These are phyloP conservation scores for Nannoperca obscura DNA, from an alignment of 2,797 vertebrate genomes.

Conservation along the genomic window DNA sequence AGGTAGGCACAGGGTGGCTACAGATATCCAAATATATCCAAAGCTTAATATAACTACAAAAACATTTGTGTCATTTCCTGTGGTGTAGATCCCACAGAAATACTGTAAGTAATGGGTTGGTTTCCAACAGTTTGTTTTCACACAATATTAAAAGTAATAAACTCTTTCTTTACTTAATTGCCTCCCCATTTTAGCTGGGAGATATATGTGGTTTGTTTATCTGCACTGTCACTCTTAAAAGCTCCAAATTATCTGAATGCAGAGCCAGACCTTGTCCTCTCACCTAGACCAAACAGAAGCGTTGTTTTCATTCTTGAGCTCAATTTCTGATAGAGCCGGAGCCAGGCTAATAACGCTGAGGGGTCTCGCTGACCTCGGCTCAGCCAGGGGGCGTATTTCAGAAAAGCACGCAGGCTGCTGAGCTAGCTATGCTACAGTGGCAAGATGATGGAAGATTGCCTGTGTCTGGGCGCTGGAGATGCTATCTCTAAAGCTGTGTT, in stretches of 20 bases:
- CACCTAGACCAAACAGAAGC: constrained; percentile 78
- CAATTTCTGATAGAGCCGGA: constrained; percentile 65
- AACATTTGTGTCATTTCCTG: constrained; percentile 58
- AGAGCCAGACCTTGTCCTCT: constrained; percentile 56
- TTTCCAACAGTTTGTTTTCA: constrained; percentile 66
- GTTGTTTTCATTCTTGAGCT: constrained; percentile 78
- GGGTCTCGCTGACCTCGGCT: constrained; percentile 70
- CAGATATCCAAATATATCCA: constrained; percentile 23
- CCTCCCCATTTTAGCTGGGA: constrained; percentile 47
- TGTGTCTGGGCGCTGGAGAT: constrained; percentile 67
- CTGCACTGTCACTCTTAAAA: constrained; percentile 53
- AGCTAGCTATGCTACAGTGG: constrained; percentile 57
- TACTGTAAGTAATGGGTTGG: constrained; percentile 19
- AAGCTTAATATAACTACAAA: constrained; percentile 41
- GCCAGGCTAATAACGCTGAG: constrained; percentile 73
- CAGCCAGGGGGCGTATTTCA: constrained; percentile 59
- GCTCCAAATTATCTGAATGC: constrained; percentile 49
- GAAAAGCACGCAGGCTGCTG: constrained; percentile 33
- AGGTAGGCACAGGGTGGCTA: constrained; percentile 30
- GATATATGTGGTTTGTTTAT: constrained; percentile 71
- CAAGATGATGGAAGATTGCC: constrained; percentile 69
- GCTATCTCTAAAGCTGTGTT: constrained; percentile 68
- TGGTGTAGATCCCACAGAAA: constrained; percentile 37
- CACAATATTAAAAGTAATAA: constrained; percentile 52
- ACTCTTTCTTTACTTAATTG: constrained; percentile 50